phyloP scores from a whole-genome alignment of 2,888 invertebrate genomes.

The Spodoptera picta region DNA sequence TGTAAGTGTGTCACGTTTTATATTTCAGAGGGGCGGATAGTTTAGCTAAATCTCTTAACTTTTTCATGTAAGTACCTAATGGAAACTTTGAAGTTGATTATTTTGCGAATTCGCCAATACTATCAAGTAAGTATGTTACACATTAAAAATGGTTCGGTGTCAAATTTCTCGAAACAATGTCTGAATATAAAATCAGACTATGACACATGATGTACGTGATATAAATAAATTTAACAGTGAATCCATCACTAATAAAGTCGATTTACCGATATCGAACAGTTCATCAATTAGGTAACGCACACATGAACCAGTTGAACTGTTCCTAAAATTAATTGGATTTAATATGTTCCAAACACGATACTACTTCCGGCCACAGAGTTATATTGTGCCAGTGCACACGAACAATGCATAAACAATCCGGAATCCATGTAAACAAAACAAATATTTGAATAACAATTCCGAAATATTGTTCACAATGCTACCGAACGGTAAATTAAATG shows the following conservation, averaged over 20 bases:
- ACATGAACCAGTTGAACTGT: background rate
- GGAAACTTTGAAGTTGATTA: too few relatives aligned
- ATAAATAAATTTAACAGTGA: background rate
- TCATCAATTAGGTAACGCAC: slow-evolving; percentile 24
- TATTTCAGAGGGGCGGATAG: too few relatives aligned
- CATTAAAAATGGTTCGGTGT: too few relatives aligned
- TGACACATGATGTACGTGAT: too few relatives aligned
- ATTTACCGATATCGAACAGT: slow-evolving; percentile 19
- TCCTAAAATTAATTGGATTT: slow-evolving; percentile 29
- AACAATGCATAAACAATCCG: slow-evolving; percentile 14
- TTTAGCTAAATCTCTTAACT: too few relatives aligned
- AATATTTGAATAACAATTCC: slow-evolving; percentile 6
- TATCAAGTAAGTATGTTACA: too few relatives aligned
- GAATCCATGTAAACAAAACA: slow-evolving; percentile 7
- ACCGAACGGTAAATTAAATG: slow-evolving; percentile 15
- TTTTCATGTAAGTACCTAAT: too few relatives aligned
- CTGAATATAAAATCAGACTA: too few relatives aligned
- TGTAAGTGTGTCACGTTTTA: too few relatives aligned
- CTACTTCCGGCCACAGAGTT: slow-evolving; percentile 23
- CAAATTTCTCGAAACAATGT: too few relatives aligned
- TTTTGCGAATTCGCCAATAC: too few relatives aligned
- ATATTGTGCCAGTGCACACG: slow-evolving; percentile 13
- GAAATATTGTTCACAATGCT: background rate
- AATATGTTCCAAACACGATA: slow-evolving; percentile 23
- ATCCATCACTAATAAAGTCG: slow-evolving; percentile 27